Base-by-base conservation (phyloP, 2,113 vertebrate species). In the Microtus oregoni region DNA sequence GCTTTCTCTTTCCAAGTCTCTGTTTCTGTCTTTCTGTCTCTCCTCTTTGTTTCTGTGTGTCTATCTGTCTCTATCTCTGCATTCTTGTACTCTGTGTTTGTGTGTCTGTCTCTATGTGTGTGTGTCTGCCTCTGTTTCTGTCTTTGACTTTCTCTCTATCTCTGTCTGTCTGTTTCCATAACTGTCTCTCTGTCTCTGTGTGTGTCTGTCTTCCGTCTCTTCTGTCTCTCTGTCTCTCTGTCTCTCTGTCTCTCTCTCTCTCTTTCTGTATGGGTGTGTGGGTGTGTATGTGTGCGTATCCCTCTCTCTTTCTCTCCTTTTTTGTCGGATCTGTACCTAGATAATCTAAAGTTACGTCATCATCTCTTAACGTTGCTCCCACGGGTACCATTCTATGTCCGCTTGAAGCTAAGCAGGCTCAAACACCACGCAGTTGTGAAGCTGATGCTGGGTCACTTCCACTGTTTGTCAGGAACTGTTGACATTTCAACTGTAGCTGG, bases 301-400 rank as follows among this genome's bases (percentile, higher is more conserved):
- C 17, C 24, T 65, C 11, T 30, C 55, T 22, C 20, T 13, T 52
- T 52, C 15, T 47, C 58, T 52, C n/a, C 2, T 65, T 65, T 4
- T n/a, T 91, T 24, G 5, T 92, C 58, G 87, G 35, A 12, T 7
- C 32, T 94, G 28, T 94, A 58, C 92, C 91, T 95, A n/a, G 70
- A 78, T 55, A 82, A 15, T 73, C 47, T 92, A 32, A 93, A 90
- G 90, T 92, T 86, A 92, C 28, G 93, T 92, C 94, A 94, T 35
- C 32, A 24, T 86, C 86, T 61, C 83, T 96, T 89, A 78, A 87
- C 32, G 89, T 79, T 61, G 83, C 24, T 92, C 12, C 78, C 87
- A 6, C 52, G 28, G 95, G 87, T 32, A 86, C 52, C 44, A 82
- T n/a, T 75, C 32, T 7, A 20, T 86, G 19, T 79, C 76, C 76